Evolutionary conservation across 2,888 invertebrate genomes (phyloP).

Genomic region (Plagiodera versicolora): DNA sequence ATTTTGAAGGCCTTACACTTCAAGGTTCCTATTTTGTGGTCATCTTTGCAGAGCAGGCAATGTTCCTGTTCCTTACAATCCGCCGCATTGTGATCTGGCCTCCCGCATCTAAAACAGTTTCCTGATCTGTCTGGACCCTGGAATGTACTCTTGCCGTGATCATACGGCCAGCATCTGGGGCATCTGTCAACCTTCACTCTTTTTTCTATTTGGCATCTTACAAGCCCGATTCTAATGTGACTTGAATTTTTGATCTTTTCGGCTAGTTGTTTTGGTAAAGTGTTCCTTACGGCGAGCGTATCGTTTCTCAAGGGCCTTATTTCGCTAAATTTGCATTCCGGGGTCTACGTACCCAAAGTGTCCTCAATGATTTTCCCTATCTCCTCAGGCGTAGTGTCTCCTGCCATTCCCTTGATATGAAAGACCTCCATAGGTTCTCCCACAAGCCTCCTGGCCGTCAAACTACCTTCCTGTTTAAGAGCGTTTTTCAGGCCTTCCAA

Average conservation of each 20-base stretch:
- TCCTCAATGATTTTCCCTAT: background rate
- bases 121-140: slow-evolving; percentile 5
- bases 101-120: slow-evolving; percentile 11
- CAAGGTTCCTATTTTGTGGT: slow-evolving; percentile 8
- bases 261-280: background rate
- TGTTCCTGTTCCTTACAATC: background rate
- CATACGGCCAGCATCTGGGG: slow-evolving; percentile 10
- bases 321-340: background rate
- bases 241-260: background rate
- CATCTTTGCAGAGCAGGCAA: slow-evolving; percentile 8
- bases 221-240: background rate
- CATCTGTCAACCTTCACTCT: background rate
- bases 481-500: background rate
- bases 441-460: background rate
- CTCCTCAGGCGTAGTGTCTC: background rate
- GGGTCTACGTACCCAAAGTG: background rate
- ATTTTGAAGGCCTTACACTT: background rate
- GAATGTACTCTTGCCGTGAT: background rate
- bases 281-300: background rate
- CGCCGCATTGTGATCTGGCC: background rate
- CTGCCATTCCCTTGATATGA: background rate
- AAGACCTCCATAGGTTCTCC: background rate
- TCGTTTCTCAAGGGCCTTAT: background rate
- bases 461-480: background rate
- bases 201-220: slow-evolving; percentile 1